Evolutionary conservation across 1,140 invertebrate species (phyloP), one percentile per base, ranked within the genome.

Genomic region (Zaprionus capensis): DNA sequence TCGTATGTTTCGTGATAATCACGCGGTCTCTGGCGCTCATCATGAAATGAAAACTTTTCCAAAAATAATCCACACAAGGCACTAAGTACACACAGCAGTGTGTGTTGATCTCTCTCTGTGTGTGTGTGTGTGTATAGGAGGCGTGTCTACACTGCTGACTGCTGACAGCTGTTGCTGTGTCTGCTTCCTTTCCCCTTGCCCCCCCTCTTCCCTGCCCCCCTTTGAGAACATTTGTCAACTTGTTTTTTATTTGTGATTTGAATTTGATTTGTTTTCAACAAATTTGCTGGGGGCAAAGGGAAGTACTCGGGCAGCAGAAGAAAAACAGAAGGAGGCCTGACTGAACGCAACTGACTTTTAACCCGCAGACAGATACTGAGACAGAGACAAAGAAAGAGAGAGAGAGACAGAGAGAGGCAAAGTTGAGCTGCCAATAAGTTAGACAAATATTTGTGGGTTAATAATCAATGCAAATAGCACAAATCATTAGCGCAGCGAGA

Each of bases 1-100:
- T 81, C 58, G 70, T 66, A 46, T 65, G 66, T 68, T 55, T 53
- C 51, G 63, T 71, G 61, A 69, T 58, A 83, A 83, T 83, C 81
- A 83, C 81, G 81, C 81, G 81, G 76, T 83, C 55, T 51, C 55
- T 44, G 31, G 9, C 31, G 63, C 64, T 72, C 77, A 64, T 82
- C 67, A 73, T 34, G 31, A 34, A 79, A 62, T 38, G 46, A 81
- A 69, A 69, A 72, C 34, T 63, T 80, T 76, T 83, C 81, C 81
- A 84, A 83, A 84, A 83, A 83, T 82, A 82, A 73, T 73, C 64
- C 82, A 78, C 56, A 72, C 31, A 31, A 22, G 28, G 41, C 24
- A 26, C 70, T 66, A 57, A 57, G 51, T 59, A 59, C 44, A 41
- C 26, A 59, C 9, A 28, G 12, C 17, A 24, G n/a, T 49, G 28